These are phyloP conservation scores for Oceanodroma tethys DNA, from an alignment of 2,113 vertebrate genomes.

Conservation along the genomic window DNA sequence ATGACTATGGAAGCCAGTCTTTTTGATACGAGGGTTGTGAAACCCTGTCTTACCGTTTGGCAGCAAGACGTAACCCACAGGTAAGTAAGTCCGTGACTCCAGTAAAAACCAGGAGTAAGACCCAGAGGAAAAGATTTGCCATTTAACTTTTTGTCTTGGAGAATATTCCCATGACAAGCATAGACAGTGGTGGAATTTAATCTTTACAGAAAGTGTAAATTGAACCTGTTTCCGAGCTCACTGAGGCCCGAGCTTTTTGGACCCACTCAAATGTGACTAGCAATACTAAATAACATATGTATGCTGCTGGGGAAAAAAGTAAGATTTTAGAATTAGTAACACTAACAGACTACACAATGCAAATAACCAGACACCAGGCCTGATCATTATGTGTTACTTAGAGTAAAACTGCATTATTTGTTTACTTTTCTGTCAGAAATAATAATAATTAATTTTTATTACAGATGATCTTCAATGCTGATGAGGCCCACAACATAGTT, in stretches of 20 bases:
- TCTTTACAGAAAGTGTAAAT: not conserved
- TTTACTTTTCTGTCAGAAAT: not conserved
- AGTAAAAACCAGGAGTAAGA: not conserved
- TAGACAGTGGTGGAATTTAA: not conserved
- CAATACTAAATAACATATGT: not conserved
- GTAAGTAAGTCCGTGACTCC: not conserved
- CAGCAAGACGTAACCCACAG: not conserved
- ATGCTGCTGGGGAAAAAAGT: not conserved
- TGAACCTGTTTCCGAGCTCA: not conserved
- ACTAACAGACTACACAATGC: not conserved
- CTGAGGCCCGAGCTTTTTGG: not conserved
- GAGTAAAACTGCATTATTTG: not conserved
- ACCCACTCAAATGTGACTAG: not conserved
- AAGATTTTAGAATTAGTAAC: not conserved
- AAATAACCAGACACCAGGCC: accelerated
- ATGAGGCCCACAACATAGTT: conserved; percentile 77
- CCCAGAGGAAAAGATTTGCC: not conserved
- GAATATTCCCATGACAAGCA: not conserved
- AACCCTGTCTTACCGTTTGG: not conserved
- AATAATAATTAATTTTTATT: not conserved
- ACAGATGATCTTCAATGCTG: conserved; percentile 75
- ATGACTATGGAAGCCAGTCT: not conserved
- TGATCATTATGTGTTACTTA: accelerated
- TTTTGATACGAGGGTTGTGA: not conserved
- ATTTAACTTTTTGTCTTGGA: not conserved